Base-by-base conservation (phyloP, 2,797 vertebrate species). In the Schizothorax lantsangensis region DNA sequence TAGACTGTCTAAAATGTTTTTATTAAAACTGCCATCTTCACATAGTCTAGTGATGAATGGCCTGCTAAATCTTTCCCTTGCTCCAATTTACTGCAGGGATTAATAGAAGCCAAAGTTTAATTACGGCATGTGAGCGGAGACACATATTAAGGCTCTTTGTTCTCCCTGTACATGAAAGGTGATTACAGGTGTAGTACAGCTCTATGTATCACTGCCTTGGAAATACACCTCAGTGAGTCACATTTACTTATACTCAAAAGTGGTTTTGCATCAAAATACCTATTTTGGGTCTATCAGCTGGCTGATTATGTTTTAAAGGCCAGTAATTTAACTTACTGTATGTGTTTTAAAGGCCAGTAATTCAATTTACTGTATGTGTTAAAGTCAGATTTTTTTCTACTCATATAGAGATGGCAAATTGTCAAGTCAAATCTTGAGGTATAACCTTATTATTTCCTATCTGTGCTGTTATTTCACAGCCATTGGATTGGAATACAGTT, bases 91-190 rank as follows among this genome's bases (percentile, higher is more conserved):
- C 89, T 79, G 73, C 74, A 45, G 26, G 66, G 87, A 89, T 91
- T 86, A 89, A 89, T 89, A 83, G 88, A 84, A 88, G 87, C 57
- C 89, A 84, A 84, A 69, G 84, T 89, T 88, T 91, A 89, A 89
- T 89, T 89, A 87, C 77, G 84, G 86, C 84, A 82, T 59, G 36
- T 8, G 71, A 52, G 79, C 71, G 36, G 71, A 75, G 79, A 68
- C 84, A 43, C 78, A 72, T 88, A 88, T 88, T 89, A 86, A 84
- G 86, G 64, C 86, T 89, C 89, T 86, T 89, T 89, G 89, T 89
- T 89, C 88, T 88, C 45, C n/a, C 49, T 84, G 57, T 83, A 88
- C 66, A 71, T 75, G 85, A 83, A 81, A 81, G 86, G 33, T 78
- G 81, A 82, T 71, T 89, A 40, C 78, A 86, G 62, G 40, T 80